Conservation (phyloP, 1,140 invertebrate genomes). For the Achatina immaculata region DNA sequence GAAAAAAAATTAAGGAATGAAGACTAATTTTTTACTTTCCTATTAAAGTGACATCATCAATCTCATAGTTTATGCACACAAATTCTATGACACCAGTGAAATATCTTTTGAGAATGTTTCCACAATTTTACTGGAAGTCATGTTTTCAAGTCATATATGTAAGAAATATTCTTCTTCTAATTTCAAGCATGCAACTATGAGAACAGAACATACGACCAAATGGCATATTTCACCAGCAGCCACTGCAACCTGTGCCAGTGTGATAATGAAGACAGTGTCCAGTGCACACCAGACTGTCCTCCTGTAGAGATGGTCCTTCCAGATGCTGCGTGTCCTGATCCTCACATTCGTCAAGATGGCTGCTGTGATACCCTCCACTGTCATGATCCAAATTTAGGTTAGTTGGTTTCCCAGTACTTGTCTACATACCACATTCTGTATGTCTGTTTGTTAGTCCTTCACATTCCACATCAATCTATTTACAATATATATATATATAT, state of each 20-base stretch:
- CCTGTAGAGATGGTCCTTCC: constrained; percentile 29
- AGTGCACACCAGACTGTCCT: constrained; percentile 33
- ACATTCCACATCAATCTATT: too few species aligned
- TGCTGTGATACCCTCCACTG: constrained; percentile 44
- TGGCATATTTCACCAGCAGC: constrained; percentile 31
- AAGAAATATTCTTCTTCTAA: not conserved
- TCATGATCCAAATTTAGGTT: constrained; percentile 32
- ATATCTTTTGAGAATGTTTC: too few species aligned
- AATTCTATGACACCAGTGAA: too few species aligned
- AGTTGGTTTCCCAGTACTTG: not conserved
- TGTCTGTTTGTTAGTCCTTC: too few species aligned
- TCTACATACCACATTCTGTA: not conserved
- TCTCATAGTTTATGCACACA: not conserved
- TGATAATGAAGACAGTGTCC: constrained; percentile 11
- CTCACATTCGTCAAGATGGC: constrained; percentile 35
- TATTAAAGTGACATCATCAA: not conserved
- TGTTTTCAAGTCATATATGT: too few species aligned
- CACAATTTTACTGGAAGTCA: too few species aligned
- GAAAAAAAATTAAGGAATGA: too few species aligned
- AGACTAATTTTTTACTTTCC: not conserved
- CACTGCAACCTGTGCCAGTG: constrained; percentile 44
- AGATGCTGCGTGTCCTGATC: constrained; percentile 38
- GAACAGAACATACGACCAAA: constrained; percentile 15
- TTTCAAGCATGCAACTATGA: constrained; percentile 32
- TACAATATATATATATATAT: too few species aligned